Evolutionary conservation across 2,113 vertebrate species (phyloP).

Genomic region (Rhynchomys soricoides): DNA sequence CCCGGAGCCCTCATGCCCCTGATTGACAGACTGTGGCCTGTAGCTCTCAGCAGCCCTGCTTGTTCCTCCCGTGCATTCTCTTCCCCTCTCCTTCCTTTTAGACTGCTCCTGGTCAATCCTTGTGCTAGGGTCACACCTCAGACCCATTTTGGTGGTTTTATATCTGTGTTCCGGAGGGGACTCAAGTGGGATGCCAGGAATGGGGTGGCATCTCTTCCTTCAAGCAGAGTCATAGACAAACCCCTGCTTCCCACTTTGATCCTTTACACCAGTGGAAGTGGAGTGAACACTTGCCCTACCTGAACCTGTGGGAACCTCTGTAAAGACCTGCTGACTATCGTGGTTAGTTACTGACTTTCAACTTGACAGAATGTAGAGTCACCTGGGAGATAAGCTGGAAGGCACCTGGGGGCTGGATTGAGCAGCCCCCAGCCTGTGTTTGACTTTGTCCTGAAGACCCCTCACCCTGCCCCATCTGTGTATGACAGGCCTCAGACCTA

Average conservation of each 20-base stretch:
- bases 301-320: background rate
- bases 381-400: background rate
- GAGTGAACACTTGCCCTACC: background rate
- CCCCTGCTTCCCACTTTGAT: background rate
- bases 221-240: background rate
- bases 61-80: constrained; percentile 10
- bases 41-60: constrained; percentile 72
- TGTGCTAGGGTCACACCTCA: background rate
- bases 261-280: background rate
- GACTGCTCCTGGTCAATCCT: constrained; percentile 39
- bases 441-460: background rate
- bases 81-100: constrained; percentile 35
- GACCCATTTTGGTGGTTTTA: constrained; percentile 55
- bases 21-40: background rate
- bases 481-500: background rate
- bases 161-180: constrained; percentile 50
- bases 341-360: background rate
- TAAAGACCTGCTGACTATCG: too few relatives aligned
- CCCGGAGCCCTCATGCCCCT: accelerated
- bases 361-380: background rate
- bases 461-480: background rate
- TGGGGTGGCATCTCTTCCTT: background rate
- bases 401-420: background rate
- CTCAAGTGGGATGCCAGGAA: background rate
- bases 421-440: background rate